Conservation (phyloP, 2,113 vertebrate genomes). For the Galbula dea region DNA sequence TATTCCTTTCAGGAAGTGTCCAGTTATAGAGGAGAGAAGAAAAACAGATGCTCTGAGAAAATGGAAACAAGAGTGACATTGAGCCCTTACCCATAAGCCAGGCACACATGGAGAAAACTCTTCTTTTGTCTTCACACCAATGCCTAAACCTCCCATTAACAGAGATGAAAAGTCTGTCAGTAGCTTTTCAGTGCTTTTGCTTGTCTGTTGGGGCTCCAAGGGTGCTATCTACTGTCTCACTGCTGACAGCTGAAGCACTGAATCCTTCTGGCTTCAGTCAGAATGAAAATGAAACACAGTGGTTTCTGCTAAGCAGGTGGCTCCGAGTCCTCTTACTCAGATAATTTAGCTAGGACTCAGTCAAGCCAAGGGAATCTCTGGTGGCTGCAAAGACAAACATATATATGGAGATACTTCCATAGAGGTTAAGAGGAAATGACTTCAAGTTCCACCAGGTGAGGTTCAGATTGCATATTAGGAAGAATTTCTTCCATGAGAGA, state of each 20-base stretch:
- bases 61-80: background rate
- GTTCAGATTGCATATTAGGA: too few species aligned
- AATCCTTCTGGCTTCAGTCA: background rate
- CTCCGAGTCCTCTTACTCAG: background rate
- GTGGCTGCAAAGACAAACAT: background rate
- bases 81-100: background rate
- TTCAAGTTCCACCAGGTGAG: too few species aligned
- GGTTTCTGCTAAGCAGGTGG: background rate
- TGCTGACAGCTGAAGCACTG: background rate
- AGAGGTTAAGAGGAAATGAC: too few species aligned
- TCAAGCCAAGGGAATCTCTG: background rate
- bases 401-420: too few species aligned
- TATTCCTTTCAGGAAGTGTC: background rate
- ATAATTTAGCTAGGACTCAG: background rate
- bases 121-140: background rate
- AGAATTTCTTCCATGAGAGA: too few species aligned
- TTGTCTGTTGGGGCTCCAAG: background rate
- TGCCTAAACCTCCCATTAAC: background rate
- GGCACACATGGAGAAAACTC: background rate
- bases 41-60: background rate
- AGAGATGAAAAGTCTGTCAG: background rate
- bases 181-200: background rate
- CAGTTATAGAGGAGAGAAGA: background rate
- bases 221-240: background rate
- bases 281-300: background rate